Evolutionary conservation across 2,113 vertebrate genomes (phyloP).

Genomic region (Euleptes europaea): DNA sequence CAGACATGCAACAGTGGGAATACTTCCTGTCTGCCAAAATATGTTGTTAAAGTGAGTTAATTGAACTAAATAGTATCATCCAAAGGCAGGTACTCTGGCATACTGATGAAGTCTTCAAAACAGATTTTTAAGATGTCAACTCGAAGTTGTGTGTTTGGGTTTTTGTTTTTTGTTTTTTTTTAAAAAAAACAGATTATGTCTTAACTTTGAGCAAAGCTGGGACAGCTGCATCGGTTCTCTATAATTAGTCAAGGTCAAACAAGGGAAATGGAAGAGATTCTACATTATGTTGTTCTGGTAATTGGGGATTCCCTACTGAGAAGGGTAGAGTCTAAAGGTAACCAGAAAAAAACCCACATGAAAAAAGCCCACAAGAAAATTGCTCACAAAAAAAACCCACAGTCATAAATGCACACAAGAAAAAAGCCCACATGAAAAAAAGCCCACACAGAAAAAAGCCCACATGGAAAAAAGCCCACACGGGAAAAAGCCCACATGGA

Average conservation of each 20-base stretch:
- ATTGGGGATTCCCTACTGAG: no score
- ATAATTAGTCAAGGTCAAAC: constrained; percentile 82
- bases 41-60: constrained; percentile 15
- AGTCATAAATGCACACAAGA: no score
- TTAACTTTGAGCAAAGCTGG: constrained; percentile 53
- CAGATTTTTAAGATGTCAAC: constrained; percentile 59
- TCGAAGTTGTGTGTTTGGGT: constrained; percentile 59
- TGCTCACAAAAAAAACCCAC: no score
- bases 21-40: constrained; percentile 56
- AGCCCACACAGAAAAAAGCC: no score
- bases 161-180: not conserved
- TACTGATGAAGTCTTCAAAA: constrained; percentile 79
- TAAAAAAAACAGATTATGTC: constrained; percentile 46
- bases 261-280: constrained; percentile 75
- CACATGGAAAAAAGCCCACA: no score
- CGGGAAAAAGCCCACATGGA: no score
- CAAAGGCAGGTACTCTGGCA: constrained; percentile 10
- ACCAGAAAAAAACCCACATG: no score
- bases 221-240: constrained; percentile 79
- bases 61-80: not conserved
- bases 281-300: no score
- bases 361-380: no score
- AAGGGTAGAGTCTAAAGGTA: no score
- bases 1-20: constrained; percentile 25
- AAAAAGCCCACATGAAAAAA: no score